These are phyloP conservation scores for Mylabris phalerata DNA, from an alignment of 1,140 invertebrate genomes.

Conservation along the genomic window DNA sequence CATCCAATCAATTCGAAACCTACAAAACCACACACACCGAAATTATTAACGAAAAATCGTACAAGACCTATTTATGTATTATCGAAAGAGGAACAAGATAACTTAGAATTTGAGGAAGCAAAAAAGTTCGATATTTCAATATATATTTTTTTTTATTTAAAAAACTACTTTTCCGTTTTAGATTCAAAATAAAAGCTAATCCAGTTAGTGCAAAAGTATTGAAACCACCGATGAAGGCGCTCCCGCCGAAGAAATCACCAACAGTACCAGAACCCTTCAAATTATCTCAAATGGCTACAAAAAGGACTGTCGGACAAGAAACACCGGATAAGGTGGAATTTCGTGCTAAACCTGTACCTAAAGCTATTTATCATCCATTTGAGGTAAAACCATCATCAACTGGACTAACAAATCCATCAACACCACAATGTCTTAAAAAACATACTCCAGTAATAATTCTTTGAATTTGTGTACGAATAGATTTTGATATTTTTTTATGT, in stretches of 20 bases:
- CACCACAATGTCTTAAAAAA: constrained; percentile 20
- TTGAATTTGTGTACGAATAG: background rate
- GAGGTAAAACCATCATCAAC: constrained; percentile 8
- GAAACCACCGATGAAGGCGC: constrained; percentile 26
- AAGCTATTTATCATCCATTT: constrained; percentile 17
- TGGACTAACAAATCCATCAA: constrained; percentile 18
- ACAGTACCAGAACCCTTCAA: constrained; percentile 36
- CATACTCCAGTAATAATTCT: too few species aligned
- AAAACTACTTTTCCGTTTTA: background rate
- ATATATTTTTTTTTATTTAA: background rate
- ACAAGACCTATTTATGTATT: constrained; percentile 25
- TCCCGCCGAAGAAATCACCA: constrained; percentile 22
- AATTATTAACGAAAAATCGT: constrained; percentile 41
- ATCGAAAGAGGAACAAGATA: constrained; percentile 39
- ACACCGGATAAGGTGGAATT: constrained; percentile 18
- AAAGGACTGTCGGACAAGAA: background rate
- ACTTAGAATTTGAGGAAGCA: constrained; percentile 37
- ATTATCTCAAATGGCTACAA: constrained; percentile 24
- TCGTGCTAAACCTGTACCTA: constrained; percentile 30
- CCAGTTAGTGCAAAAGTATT: constrained; percentile 36
- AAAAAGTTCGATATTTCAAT: constrained; percentile 25
- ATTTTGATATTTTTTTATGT: background rate
- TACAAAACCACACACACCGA: constrained; percentile 43
- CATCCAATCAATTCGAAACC: constrained; percentile 2
- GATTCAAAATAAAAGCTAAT: constrained; percentile 35